These are phyloP conservation scores for Antheraea mylitta DNA, from an alignment of 1,140 invertebrate species.

Conservation along the genomic window DNA sequence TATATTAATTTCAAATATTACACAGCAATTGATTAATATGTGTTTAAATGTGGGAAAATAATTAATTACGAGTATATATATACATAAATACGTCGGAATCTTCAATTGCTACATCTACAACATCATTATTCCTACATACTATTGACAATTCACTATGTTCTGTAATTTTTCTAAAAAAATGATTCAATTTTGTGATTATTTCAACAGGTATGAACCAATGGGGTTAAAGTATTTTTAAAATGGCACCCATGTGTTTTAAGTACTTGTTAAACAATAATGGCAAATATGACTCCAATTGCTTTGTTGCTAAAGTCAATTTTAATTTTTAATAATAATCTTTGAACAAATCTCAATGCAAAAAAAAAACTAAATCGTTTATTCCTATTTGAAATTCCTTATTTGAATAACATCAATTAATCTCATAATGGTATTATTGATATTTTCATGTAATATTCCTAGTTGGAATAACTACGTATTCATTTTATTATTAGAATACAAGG, in stretches of 20 bases:
- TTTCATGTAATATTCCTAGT: background rate
- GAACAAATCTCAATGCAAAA: too few relatives aligned
- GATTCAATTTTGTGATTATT: too few relatives aligned
- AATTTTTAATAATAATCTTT: too few relatives aligned
- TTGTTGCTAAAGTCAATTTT: too few relatives aligned
- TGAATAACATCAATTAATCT: background rate
- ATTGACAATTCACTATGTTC: too few relatives aligned
- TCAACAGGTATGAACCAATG: too few relatives aligned
- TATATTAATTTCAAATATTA: background rate
- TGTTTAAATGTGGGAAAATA: background rate
- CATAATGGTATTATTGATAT: background rate
- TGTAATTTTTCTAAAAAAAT: too few relatives aligned
- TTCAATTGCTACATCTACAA: background rate
- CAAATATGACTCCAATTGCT: background rate
- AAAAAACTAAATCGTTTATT: background rate
- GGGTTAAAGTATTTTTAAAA: background rate
- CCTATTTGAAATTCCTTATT: background rate
- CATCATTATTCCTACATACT: too few relatives aligned
- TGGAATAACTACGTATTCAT: constrained; percentile 62
- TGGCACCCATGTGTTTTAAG: too few relatives aligned
- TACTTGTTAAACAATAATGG: background rate
- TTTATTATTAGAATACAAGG: constrained; percentile 76
- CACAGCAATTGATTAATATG: background rate
- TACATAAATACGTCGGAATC: too few relatives aligned
- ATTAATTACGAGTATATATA: too few relatives aligned